Evolutionary conservation across 37 sponge, comb jelly and placozoan species (phyloP).

Genomic region (Agelas oroides): DNA sequence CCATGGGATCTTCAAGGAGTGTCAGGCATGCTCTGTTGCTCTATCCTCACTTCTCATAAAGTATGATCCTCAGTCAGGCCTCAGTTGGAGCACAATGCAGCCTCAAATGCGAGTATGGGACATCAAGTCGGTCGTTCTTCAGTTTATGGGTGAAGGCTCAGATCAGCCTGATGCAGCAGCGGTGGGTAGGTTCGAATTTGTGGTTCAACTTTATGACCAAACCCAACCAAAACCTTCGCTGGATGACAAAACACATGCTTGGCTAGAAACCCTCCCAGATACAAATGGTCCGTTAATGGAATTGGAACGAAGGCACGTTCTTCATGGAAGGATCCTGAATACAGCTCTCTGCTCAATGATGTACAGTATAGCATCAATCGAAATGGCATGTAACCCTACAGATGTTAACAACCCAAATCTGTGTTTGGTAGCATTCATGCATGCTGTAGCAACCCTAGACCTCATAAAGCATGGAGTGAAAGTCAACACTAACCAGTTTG

Average conservation of each 20-base stretch:
- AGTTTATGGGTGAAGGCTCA: neutral
- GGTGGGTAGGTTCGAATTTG: constrained; percentile 20
- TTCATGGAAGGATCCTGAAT: no score
- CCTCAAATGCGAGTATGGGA: neutral
- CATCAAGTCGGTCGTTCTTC: neutral
- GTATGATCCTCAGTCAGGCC: neutral
- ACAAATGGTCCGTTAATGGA: neutral
- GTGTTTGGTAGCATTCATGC: constrained; percentile 33
- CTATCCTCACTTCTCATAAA: constrained; percentile 42
- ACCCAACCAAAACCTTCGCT: neutral
- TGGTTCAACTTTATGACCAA: constrained; percentile 19
- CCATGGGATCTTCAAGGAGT: constrained; percentile 19
- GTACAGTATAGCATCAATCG: constrained; percentile 50
- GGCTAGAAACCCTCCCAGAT: neutral
- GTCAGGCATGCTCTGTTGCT: constrained; percentile 31
- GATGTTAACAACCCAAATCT: constrained; percentile 25
- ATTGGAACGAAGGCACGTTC: constrained; percentile 18
- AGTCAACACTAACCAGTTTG: neutral
- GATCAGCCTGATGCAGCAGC: neutral
- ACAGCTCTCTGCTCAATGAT: constrained; percentile 41
- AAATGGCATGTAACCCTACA: constrained; percentile 1
- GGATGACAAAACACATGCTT: constrained; percentile 27
- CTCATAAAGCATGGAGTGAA: neutral
- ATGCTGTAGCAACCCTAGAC: constrained; percentile 38
- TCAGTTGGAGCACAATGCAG: constrained; percentile 21